Percentiles rank a stretch among this genome's conserved stretches.
These are phyloP conservation scores for Megamerina dolium DNA, from an alignment of 2,888 invertebrate species.

Conservation along the genomic window DNA sequence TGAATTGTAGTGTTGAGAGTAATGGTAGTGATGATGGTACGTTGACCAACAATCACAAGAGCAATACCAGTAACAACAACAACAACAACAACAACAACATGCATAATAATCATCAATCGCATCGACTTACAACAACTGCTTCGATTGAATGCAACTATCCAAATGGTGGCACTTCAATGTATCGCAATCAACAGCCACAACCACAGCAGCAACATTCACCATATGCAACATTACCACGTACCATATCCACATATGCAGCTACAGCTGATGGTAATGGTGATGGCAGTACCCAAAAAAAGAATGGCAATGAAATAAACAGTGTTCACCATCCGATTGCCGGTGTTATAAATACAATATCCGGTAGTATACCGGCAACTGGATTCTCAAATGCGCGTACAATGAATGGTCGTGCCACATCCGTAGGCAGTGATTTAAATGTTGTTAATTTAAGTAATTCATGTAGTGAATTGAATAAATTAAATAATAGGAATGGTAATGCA, in stretches of 20 bases:
- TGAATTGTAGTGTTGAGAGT: background rate
- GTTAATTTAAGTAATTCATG: constrained; percentile 27
- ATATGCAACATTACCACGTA: constrained; percentile 35
- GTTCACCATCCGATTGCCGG: constrained; percentile 17
- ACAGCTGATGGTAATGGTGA: constrained; percentile 14
- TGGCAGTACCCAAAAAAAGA: constrained; percentile 7
- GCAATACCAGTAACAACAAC: constrained; percentile 16
- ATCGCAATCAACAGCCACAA: constrained; percentile 18
- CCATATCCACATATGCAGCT: constrained; percentile 9
- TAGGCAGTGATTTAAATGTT: constrained; percentile 34
- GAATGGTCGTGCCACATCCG: constrained; percentile 16
- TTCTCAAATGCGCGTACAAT: too few relatives aligned
- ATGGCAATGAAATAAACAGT: constrained; percentile 7
- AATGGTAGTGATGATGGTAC: background rate
- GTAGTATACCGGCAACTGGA: constrained; percentile 34
- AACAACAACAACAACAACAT: constrained; percentile 4
- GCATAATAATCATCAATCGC: constrained; percentile 19
- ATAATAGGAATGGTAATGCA: constrained; percentile 21
- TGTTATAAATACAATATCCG: constrained; percentile 43
- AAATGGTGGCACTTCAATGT: constrained; percentile 19
- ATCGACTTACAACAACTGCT: constrained; percentile 34
- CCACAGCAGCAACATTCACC: constrained; percentile 28
- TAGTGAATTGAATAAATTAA: constrained; percentile 30
- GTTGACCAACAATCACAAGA: constrained; percentile 10
- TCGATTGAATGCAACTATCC: constrained; percentile 35